Conservation (phyloP, 2,888 invertebrate genomes). For the Sinhomidia bicolor region DNA sequence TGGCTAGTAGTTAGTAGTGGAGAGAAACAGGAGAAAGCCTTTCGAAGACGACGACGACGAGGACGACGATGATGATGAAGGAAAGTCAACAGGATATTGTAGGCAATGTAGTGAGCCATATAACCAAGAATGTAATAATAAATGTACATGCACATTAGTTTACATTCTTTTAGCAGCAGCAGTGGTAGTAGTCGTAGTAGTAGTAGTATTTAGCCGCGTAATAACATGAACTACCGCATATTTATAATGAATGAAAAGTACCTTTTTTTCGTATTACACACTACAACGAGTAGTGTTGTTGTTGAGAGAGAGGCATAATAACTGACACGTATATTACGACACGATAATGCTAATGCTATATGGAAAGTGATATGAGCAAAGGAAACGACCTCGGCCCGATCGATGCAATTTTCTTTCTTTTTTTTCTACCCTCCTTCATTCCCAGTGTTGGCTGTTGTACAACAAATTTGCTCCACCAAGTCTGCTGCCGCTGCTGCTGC, state of each 20-base stretch:
- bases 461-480: conserved; percentile 11
- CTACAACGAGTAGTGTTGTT: too few species aligned
- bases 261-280: neutral
- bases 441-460: neutral
- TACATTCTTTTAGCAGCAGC: neutral
- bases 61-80: conserved; percentile 11
- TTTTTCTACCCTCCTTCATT: conserved; percentile 40
- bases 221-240: neutral
- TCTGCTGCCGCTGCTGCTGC: too few species aligned
- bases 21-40: too few species aligned
- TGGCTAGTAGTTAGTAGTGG: conserved; percentile 12
- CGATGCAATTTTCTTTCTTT: conserved; percentile 68
- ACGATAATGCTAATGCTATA: conserved; percentile 31
- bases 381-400: conserved; percentile 62
- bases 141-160: neutral
- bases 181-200: neutral
- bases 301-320: conserved; percentile 14
- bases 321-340: conserved; percentile 30
- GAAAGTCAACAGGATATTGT: conserved; percentile 63
- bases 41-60: too few species aligned
- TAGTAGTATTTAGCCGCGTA: neutral
- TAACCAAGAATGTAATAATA: neutral
- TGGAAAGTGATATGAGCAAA: conserved; percentile 50
- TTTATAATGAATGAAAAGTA: neutral
- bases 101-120: conserved; percentile 12